Evolutionary conservation across 2,113 vertebrate genomes (phyloP), one percentile per base, ranked within the genome.

Genomic region (Scalopus aquaticus): DNA sequence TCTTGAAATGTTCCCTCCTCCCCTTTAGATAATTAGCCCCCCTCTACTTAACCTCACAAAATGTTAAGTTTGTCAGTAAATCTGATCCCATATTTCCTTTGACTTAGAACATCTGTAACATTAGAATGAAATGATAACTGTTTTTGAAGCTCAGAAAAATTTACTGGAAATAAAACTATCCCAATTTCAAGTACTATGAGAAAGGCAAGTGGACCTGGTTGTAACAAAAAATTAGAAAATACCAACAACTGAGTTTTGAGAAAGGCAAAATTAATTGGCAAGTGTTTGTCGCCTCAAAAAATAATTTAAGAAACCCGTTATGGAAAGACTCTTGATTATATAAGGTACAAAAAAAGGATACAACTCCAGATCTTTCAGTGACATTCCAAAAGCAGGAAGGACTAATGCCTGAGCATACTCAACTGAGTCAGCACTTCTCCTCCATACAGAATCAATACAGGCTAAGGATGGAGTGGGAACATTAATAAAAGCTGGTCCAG

Each of bases 71-170:
- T 78, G 37, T 24, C 24, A 70, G 49, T 22, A 28, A 89, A 89
- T 83, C 64, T 92, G 76, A 94, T 51, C 65, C 8, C 32, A 6
- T 56, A n/a, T 24, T 49, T 83, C 58, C 67, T 78, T 73, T 67
- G 49, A 95, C 35, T 82, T 56, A 77, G 90, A 95, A 90, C 58
- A 93, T 80, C 74, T 93, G 88, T 74, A 93, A 67, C n/a, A 76
- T 83, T 15, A 69, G 69, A 93, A 39, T 64, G 51, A 81, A 90
- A 93, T 56, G 84, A 90, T 91, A 26, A 20, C 39, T 89, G 30
- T 49, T 78, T 74, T 51, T 73, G 49, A 82, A 93, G 67, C 56
- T 67, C 6, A 28, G 56, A 64, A 81, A 94, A 76, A 88, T 83
- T 58, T 58, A 80, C 64, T 90, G 58, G 56, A 93, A 89, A 95